Evolutionary conservation across 2,113 vertebrate species (phyloP).

Genomic region (Solea senegalensis): DNA sequence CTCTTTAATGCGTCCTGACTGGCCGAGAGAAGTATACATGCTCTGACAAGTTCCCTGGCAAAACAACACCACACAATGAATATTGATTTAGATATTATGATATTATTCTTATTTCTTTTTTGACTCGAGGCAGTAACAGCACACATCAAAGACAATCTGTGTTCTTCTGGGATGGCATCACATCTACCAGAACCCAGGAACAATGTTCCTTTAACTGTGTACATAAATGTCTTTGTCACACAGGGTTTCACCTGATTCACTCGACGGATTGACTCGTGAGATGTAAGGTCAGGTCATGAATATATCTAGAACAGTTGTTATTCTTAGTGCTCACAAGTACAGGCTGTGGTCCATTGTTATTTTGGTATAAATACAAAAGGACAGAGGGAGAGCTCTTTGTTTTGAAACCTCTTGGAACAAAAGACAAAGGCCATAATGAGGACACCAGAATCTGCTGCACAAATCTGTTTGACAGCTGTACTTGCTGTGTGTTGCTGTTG

Average conservation of each 20-base stretch:
- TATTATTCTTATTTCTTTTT: too few species aligned
- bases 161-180: too few species aligned
- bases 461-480: slow-evolving; percentile 47
- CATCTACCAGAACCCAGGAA: too few species aligned
- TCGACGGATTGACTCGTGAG: too few species aligned
- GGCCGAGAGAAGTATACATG: background rate
- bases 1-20: background rate
- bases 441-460: slow-evolving; percentile 33
- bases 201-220: too few species aligned
- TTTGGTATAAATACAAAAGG: slow-evolving; percentile 20
- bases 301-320: background rate
- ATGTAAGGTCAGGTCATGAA: too few species aligned
- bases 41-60: background rate
- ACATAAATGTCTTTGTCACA: too few species aligned
- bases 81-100: too few species aligned
- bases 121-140: too few species aligned
- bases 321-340: background rate
- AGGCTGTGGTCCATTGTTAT: background rate
- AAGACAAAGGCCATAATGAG: slow-evolving; percentile 44
- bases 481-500: slow-evolving; percentile 21
- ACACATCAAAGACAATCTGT: too few species aligned
- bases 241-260: too few species aligned
- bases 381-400: slow-evolving; percentile 30
- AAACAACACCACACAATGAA: background rate
- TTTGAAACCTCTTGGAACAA: slow-evolving; percentile 43